Base-by-base conservation (phyloP, 37 sponge, comb jelly and placozoan species). In the Hormiphora californensis region DNA sequence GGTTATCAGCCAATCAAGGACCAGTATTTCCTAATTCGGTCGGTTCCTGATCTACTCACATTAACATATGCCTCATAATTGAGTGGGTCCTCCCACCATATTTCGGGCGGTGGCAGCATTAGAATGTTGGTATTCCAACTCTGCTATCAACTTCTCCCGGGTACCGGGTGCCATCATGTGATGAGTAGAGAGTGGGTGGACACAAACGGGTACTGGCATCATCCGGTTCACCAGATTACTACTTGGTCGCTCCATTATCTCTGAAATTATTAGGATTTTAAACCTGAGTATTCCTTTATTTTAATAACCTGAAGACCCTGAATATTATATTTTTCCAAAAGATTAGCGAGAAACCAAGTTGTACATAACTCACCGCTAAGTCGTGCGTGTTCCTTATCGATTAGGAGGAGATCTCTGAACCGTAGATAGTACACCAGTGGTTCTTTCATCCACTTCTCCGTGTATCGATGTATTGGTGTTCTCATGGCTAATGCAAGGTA, bases 361-460 rank as follows among this genome's bases (percentile, higher is more conserved):
- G n/a, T n/a, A n/a, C n/a, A n/a, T n/a, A n/a, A n/a, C n/a, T n/a
- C n/a, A n/a, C n/a, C n/a, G n/a, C n/a, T n/a, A n/a, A n/a, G n/a
- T n/a, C n/a, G n/a, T n/a, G n/a, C n/a, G 37, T 65, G 67, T 33
- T 65, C 67, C 37, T 65, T 65, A 38, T 65, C 67, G 37, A 65
- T 65, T 4, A 65, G 67, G 34, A 65, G 67, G 37, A 65, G 67
- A 38, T 65, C 67, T 31, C 67, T 35, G 17, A 65, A 65, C 67
- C 67, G 67, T 5, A 65, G 67, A 17, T 65, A 65, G 37, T 65
- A 65, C 1, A 65, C 19, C 37, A 65, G 67, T 38, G 67, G 67
- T 7, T 65, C 38, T 65, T 65, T 65, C 3, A 38, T 65, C 67
- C 67, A 65, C 37, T 65, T 65, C 37, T 65, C 67, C 8, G 67